Percentiles rank a stretch among this genome's conserved stretches.
These are phyloP conservation scores for Epistrophella euchroma DNA, from an alignment of 2,888 invertebrate species.

Conservation along the genomic window DNA sequence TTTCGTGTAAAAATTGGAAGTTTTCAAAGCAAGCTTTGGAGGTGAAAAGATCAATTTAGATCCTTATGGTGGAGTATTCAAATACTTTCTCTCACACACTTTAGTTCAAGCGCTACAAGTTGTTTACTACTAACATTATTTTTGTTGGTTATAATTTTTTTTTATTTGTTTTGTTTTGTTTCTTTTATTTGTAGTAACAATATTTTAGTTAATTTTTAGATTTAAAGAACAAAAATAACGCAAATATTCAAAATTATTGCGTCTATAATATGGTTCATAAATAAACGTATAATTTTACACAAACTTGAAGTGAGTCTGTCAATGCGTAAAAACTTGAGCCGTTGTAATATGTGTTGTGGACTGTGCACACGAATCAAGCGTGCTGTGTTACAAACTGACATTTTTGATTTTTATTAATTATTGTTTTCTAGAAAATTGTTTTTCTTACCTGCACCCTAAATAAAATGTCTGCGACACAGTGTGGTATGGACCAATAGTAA, in stretches of 20 bases:
- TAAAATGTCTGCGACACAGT: too few species aligned
- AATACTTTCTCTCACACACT: not conserved
- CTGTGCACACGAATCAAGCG: too few species aligned
- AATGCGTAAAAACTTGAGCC: not conserved
- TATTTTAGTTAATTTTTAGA: conserved; percentile 68
- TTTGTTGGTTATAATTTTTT: conserved; percentile 23
- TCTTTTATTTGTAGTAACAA: conserved; percentile 46
- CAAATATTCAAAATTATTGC: conserved; percentile 60
- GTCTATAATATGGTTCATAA: conserved; percentile 58
- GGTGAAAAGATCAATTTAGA: not conserved
- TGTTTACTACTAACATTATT: not conserved
- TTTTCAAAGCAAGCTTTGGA: not conserved
- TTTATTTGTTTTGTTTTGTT: conserved; percentile 18
- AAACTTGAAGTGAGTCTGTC: conserved; percentile 6
- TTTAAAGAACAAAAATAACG: conserved; percentile 39
- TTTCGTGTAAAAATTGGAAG: not conserved
- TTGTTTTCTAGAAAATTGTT: too few species aligned
- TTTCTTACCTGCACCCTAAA: too few species aligned
- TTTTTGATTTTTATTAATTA: too few species aligned
- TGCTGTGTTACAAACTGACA: too few species aligned
- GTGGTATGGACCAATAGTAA: too few species aligned
- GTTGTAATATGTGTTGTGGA: too few species aligned
- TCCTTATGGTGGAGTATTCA: not conserved
- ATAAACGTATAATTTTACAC: conserved; percentile 75
- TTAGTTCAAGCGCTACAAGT: not conserved